Conservation (phyloP, 2,888 invertebrate genomes). For the Mesodorylaimus sp. region DNA sequence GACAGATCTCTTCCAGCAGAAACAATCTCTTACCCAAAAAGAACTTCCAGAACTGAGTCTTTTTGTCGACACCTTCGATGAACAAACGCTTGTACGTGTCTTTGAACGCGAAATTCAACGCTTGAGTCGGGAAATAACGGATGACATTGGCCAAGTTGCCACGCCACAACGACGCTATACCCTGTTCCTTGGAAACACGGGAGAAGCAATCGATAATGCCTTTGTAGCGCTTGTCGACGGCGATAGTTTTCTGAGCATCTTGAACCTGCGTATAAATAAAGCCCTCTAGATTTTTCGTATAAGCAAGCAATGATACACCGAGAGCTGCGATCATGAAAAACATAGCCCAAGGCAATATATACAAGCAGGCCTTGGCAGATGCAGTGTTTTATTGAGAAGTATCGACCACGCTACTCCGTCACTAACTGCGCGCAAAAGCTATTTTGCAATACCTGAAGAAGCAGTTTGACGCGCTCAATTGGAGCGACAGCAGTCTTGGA, state of each 20-base stretch:
- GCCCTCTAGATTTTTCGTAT: too few species aligned
- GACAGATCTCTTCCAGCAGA: neutral
- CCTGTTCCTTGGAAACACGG: constrained; percentile 7
- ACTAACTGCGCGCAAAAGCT: too few species aligned
- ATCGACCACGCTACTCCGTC: too few species aligned
- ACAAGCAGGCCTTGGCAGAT: too few species aligned
- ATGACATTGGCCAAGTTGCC: constrained; percentile 30
- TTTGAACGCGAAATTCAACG: constrained; percentile 82
- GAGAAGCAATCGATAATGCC: constrained; percentile 14
- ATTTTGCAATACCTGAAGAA: constrained; percentile 80
- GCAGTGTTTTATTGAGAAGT: too few species aligned
- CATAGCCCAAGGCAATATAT: too few species aligned
- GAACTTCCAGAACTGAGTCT: neutral
- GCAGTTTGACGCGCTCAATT: constrained; percentile 78
- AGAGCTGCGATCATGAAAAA: too few species aligned
- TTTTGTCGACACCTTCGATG: constrained; percentile 10
- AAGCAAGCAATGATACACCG: too few species aligned
- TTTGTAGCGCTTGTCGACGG: constrained; percentile 9
- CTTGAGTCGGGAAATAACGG: constrained; percentile 73
- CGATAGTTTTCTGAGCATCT: constrained; percentile 18
- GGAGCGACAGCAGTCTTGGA: constrained; percentile 87
- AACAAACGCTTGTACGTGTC: constrained; percentile 31
- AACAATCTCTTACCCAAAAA: constrained; percentile 1
- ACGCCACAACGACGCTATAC: constrained; percentile 13
- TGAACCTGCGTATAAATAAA: constrained; percentile 21